Evolutionary conservation across 1,140 invertebrate species (phyloP).

Genomic region (Laupala kohalensis): DNA sequence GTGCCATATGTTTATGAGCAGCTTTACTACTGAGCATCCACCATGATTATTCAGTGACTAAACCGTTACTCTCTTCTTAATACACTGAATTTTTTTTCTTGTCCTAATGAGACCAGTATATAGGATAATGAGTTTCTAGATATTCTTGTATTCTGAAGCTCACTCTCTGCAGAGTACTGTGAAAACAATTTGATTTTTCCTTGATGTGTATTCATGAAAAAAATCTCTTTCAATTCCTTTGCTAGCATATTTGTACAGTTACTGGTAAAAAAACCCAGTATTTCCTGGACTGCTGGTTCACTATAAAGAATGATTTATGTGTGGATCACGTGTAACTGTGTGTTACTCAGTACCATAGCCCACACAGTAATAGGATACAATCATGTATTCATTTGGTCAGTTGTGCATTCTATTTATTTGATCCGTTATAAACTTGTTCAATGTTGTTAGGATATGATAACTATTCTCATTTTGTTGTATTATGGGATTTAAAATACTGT

Average conservation of each 20-base stretch:
- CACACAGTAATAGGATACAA: neutral
- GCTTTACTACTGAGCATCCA: neutral
- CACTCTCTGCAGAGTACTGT: neutral
- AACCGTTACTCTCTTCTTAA: neutral
- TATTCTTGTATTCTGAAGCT: neutral
- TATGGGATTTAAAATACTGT: too few relatives aligned
- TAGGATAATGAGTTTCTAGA: neutral
- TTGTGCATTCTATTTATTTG: neutral
- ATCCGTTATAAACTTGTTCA: too few relatives aligned
- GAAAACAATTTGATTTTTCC: too few relatives aligned
- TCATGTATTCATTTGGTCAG: neutral
- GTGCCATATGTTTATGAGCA: neutral
- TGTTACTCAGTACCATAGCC: neutral
- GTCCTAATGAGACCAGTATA: neutral
- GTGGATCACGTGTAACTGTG: neutral
- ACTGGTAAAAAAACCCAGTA: too few relatives aligned
- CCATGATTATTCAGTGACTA: neutral
- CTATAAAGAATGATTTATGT: too few relatives aligned
- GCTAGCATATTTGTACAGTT: too few relatives aligned
- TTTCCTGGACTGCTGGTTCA: too few relatives aligned
- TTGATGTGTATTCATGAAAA: too few relatives aligned
- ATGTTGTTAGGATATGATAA: too few relatives aligned
- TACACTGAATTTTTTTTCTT: neutral
- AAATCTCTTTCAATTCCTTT: too few relatives aligned
- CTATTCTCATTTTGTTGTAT: too few relatives aligned